Percentiles rank a stretch among this genome's conserved stretches.
phyloP scores from a whole-genome alignment of 2,888 invertebrate species.

The Carterocephalus palaemon region DNA sequence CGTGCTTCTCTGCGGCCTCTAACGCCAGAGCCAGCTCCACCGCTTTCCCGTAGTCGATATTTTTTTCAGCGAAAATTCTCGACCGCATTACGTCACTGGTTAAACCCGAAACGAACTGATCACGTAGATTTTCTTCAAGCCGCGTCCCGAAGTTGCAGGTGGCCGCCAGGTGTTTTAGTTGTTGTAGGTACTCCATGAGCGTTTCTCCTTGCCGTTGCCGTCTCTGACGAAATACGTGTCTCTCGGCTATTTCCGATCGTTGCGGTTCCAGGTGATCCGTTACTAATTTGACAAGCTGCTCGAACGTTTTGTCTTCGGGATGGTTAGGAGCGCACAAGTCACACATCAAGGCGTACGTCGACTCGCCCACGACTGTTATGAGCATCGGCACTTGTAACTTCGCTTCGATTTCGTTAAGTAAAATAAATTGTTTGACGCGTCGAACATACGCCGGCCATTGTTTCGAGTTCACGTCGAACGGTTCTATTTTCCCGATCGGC shows the following conservation, averaged over 20 bases:
- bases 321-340: constrained; percentile 30
- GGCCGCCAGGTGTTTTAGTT: constrained; percentile 26
- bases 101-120: constrained; percentile 24
- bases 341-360: constrained; percentile 31
- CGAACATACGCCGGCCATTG: constrained; percentile 32
- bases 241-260: constrained; percentile 28
- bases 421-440: constrained; percentile 32
- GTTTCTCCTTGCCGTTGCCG: constrained; percentile 47
- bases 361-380: constrained; percentile 33
- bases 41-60: constrained; percentile 1
- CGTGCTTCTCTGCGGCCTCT: too few relatives aligned
- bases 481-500: constrained; percentile 33
- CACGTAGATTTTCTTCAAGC: constrained; percentile 17
- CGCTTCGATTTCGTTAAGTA: constrained; percentile 28
- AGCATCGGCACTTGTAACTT: constrained; percentile 33
- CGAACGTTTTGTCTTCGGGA: constrained; percentile 31
- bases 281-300: constrained; percentile 25
- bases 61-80: constrained; percentile 17
- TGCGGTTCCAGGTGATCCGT: constrained; percentile 27
- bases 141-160: constrained; percentile 26
- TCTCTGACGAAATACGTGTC: constrained; percentile 22
- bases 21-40: constrained; percentile 4
- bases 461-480: constrained; percentile 25
- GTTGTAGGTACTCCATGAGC: constrained; percentile 35
- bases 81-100: constrained; percentile 17